Evolutionary conservation across 2,797 vertebrate genomes (phyloP), one percentile per base, ranked within the genome.

Genomic region (Agapornis canus): DNA sequence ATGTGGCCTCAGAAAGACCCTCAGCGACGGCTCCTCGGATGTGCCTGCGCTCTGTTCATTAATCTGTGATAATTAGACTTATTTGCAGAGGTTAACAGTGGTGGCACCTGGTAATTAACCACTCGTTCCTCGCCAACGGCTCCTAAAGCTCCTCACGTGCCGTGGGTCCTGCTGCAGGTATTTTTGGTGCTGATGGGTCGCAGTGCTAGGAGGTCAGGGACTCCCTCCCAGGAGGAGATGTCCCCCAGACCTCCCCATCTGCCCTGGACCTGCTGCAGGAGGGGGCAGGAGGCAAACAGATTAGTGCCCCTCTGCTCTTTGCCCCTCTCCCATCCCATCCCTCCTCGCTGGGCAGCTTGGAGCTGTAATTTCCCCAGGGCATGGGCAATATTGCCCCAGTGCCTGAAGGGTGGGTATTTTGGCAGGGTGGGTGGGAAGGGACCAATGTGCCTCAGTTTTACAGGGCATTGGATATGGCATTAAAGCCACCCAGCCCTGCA

Each of bases 61-160:
- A 99, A 99, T 99, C 98, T 98, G 98, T 97, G 98, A 97, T 99
- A 99, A 99, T 99, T 98, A 98, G 98, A 98, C 98, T 98, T 98
- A 98, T 98, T 98, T 98, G 98, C 96, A 97, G 97, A 98, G 98
- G 98, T 98, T 98, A 99, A 98, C 97, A 98, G 97, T 35, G 42
- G 96, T 96, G 96, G 95, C 95, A 95, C 97, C 71, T 97, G 95
- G 96, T 98, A 98, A 98, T 98, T 98, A 98, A 98, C 96, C 94
- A 92, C 95, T 96, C 65, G 1, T 85, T 97, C 89, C 91, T 92
- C 18, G 73, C 72, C 54, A 92, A 96, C 25, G 11, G 89, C 94
- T 97, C 18, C 2, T 94, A 96, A 97, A 95, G 72, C 73, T 96
- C 88, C 93, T 97, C 43, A 4, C 7, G 5, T 91, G 92, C 95